Percentiles rank a stretch among this genome's conserved stretches.
Conservation (phyloP, 1,140 invertebrate species). For the Drosophila arizonae region DNA sequence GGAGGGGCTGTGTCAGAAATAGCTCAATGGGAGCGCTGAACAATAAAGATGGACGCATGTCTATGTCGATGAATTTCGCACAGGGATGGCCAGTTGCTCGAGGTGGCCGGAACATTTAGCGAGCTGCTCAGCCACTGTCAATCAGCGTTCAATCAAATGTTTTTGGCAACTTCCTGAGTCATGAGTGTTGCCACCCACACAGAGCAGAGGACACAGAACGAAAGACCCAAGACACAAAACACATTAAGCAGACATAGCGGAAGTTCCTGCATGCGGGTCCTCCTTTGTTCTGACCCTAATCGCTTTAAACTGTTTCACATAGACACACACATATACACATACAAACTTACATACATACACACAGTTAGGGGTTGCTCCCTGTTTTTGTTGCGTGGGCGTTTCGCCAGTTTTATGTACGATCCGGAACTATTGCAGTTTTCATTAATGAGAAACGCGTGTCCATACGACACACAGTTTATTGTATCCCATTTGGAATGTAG, state of each 20-base stretch:
- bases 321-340: slow-evolving; percentile 16
- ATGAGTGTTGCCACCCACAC: slow-evolving; percentile 55
- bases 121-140: slow-evolving; percentile 51
- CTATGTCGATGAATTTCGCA: slow-evolving; percentile 48
- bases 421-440: slow-evolving; percentile 69
- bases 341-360: neutral
- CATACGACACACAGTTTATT: slow-evolving; percentile 29
- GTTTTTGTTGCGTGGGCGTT: slow-evolving; percentile 69
- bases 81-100: slow-evolving; percentile 63
- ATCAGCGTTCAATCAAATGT: slow-evolving; percentile 75
- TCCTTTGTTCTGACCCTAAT: slow-evolving; percentile 70
- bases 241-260: slow-evolving; percentile 45
- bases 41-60: slow-evolving; percentile 47
- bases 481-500: slow-evolving; percentile 7
- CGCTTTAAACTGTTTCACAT: slow-evolving; percentile 67
- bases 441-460: slow-evolving; percentile 50
- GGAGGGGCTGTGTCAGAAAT: slow-evolving; percentile 48
- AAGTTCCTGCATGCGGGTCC: slow-evolving; percentile 46
- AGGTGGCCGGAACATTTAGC: neutral
- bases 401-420: slow-evolving; percentile 52
- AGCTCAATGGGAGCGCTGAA: slow-evolving; percentile 54
- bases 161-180: slow-evolving; percentile 69
- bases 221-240: slow-evolving; percentile 15
- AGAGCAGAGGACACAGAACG: slow-evolving; percentile 32
- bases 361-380: slow-evolving; percentile 52